A percentile compares a stretch with the other conserved stretches of the same genome.
These are phyloP conservation scores for Vicugna pacos DNA, from an alignment of 2,113 vertebrate genomes.

Conservation along the genomic window DNA sequence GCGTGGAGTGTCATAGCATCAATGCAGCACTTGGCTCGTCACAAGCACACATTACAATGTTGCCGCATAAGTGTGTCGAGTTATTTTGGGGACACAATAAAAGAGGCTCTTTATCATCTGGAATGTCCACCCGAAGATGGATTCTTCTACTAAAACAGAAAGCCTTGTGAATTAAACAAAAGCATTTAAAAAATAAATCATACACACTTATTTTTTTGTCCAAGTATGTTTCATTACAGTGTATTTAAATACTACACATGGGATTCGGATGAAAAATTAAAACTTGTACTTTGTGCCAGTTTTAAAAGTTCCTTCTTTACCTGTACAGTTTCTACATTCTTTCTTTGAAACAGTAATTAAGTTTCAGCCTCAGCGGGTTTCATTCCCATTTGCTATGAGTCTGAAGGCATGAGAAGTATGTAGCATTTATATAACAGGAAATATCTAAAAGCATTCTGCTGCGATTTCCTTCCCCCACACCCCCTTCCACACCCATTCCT, in stretches of 20 bases:
- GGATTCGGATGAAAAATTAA: conserved; percentile 41
- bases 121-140: background rate
- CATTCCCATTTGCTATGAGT: conserved; percentile 55
- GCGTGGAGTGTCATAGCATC: background rate
- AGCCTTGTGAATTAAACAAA: conserved; percentile 17
- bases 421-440: conserved; percentile 86
- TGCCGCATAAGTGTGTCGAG: background rate
- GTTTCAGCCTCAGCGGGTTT: conserved; percentile 54
- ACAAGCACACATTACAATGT: background rate
- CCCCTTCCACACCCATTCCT: conserved; percentile 81
- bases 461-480: conserved; percentile 83
- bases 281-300: background rate
- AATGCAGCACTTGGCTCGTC: accelerated
- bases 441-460: conserved; percentile 79
- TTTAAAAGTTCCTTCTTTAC: background rate
- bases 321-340: conserved; percentile 33
- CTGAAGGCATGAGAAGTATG: conserved; percentile 81
- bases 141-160: conserved; percentile 48
- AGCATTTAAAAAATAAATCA: background rate
- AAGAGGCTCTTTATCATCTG: background rate
- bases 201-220: background rate
- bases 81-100: background rate
- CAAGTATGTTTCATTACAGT: background rate
- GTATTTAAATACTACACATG: background rate
- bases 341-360: conserved; percentile 59